Evolutionary conservation across 2,797 vertebrate species (phyloP).

Genomic region (Nothura maculosa): DNA sequence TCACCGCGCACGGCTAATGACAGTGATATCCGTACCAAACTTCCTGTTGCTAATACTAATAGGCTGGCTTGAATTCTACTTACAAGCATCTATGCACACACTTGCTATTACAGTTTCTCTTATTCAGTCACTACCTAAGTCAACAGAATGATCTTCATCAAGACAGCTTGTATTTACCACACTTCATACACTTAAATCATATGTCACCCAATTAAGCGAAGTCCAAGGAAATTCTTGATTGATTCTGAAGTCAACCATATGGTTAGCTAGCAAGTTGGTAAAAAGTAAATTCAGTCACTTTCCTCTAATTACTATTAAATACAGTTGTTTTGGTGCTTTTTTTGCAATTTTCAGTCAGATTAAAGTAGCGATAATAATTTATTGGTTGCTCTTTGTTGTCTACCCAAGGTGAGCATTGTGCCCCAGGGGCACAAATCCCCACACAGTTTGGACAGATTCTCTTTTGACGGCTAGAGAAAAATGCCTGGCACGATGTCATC

Average conservation of each 20-base stretch:
- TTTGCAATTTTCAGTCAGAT: not conserved
- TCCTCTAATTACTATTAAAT: slow-evolving; percentile 12
- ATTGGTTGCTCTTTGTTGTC: not conserved
- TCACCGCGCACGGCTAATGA: not conserved
- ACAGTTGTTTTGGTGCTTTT: not conserved
- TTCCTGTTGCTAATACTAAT: slow-evolving; percentile 13
- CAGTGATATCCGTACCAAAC: not conserved
- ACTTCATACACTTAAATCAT: slow-evolving; percentile 49
- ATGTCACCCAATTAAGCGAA: slow-evolving; percentile 51
- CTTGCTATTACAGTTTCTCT: slow-evolving; percentile 42
- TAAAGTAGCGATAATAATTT: not conserved
- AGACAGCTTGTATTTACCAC: slow-evolving; percentile 72
- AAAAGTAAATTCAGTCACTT: not conserved
- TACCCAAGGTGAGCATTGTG: not conserved
- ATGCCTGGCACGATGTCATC: not conserved
- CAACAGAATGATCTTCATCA: not conserved
- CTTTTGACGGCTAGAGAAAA: not conserved
- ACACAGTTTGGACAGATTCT: not conserved
- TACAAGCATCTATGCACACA: slow-evolving; percentile 26
- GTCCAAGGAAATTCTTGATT: slow-evolving; percentile 51
- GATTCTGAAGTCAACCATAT: slow-evolving; percentile 60
- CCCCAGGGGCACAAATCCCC: not conserved
- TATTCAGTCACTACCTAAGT: slow-evolving; percentile 33
- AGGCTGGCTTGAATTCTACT: slow-evolving; percentile 4
- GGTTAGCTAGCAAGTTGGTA: slow-evolving; percentile 26